Evolutionary conservation across 2,113 vertebrate genomes (phyloP), one percentile per base, ranked within the genome.

Genomic region (Piaya cayana): DNA sequence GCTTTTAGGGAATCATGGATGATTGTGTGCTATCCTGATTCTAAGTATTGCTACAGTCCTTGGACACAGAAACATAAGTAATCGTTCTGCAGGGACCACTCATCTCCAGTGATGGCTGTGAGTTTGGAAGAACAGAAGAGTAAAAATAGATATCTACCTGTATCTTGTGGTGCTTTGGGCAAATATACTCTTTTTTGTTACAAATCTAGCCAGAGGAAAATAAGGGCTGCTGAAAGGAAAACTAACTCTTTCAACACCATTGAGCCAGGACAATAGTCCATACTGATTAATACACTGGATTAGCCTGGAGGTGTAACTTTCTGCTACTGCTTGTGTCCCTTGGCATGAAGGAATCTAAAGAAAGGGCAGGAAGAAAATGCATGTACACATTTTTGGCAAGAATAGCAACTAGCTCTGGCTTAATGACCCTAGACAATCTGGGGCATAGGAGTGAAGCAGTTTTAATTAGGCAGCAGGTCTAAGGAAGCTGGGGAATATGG

Each of bases 361-460:
- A 93, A 77, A 85, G 76, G 77, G 32, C 55, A 78, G 65, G 88
- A 82, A 78, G 59, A 91, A 74, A 55, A 60, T 17, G 58, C 15
- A n/a, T 91, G 59, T 22, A 52, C 27, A 16, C 42, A 71, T 88
- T 94, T 96, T 90, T 95, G 93, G 93, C 86, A 93, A 78, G 67
- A 90, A 42, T 15, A 77, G 37, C 29, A 94, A 20, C 63, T 93
- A 81, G 47, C 71, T 90, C 64, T 90, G 71, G 67, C 43, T 94
- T 96, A 91, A 93, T 80, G 85, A 95, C 90, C 82, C 82, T 83
- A 88, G 87, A 95, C 82, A 88, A 92, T 92, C 82, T 93, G 93
- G 43, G 90, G 94, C 92, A 95, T 63, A 93, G 79, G 79, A 96
- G 71, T 70, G 90, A 95, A 94, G 50, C 39, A 87, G 65, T 32